Evolutionary conservation across 2,113 vertebrate species (phyloP).

Genomic region (Nothocercus julius): DNA sequence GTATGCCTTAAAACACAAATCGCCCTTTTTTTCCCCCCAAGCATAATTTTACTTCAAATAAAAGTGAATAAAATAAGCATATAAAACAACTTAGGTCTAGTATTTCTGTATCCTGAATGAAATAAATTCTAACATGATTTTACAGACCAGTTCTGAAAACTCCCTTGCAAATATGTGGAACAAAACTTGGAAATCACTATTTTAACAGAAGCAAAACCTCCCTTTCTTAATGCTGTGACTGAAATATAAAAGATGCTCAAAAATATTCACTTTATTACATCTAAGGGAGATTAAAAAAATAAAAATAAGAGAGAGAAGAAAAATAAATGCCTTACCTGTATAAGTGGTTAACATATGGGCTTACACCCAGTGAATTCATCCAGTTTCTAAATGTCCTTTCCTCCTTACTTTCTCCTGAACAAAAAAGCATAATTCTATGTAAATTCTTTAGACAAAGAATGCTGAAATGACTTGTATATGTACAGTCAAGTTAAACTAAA

Average conservation of each 20-base stretch:
- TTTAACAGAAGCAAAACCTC: not conserved
- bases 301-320: not conserved
- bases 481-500: not conserved
- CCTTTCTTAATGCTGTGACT: not conserved
- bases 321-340: slow-evolving; percentile 83
- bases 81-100: not conserved
- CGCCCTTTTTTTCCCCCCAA: not conserved
- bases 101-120: not conserved
- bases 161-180: not conserved
- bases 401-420: slow-evolving; percentile 89
- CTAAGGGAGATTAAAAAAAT: not conserved
- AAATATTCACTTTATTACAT: not conserved
- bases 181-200: not conserved
- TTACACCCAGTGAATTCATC: slow-evolving; percentile 98
- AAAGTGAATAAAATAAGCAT: not conserved
- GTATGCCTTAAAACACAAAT: not conserved
- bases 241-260: no score
- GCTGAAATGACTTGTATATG: not conserved
- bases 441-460: slow-evolving; percentile 29
- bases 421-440: slow-evolving; percentile 22
- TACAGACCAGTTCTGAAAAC: not conserved
- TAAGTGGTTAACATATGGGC: slow-evolving; percentile 91
- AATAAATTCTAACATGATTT: not conserved
- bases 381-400: slow-evolving; percentile 96
- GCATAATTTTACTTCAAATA: fast-evolving